Conservation (phyloP, 2,888 invertebrate species). For the Quadroppia sp. region DNA sequence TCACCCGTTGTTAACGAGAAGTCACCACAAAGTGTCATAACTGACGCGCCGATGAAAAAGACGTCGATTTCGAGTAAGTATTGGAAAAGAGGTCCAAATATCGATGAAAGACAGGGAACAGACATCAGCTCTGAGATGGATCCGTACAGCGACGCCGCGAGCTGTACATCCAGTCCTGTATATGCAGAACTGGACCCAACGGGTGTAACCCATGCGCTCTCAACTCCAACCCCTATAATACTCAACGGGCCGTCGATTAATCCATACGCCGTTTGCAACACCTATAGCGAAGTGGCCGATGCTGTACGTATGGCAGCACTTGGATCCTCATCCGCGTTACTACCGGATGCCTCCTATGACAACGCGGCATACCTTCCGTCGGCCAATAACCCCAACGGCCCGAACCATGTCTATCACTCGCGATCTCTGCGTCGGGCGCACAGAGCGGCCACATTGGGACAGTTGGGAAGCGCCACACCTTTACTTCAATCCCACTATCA, state of each 20-base stretch:
- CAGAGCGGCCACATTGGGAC: slow-evolving; percentile 36
- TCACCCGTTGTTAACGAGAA: slow-evolving; percentile 44
- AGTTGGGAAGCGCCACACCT: slow-evolving; percentile 39
- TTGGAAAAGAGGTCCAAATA: slow-evolving; percentile 40
- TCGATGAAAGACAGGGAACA: slow-evolving; percentile 33
- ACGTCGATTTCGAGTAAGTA: slow-evolving; percentile 44
- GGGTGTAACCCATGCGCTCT: slow-evolving; percentile 27
- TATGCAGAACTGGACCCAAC: slow-evolving; percentile 44
- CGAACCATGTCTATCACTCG: slow-evolving; percentile 28
- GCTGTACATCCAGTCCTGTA: slow-evolving; percentile 45
- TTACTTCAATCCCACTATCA: slow-evolving; percentile 33
- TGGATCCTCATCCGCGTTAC: slow-evolving; percentile 38
- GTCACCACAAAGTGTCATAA: slow-evolving; percentile 44
- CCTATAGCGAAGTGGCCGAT: slow-evolving; percentile 44
- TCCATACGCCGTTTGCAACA: slow-evolving; percentile 43
- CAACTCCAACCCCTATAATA: slow-evolving; percentile 25
- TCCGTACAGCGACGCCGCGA: slow-evolving; percentile 43
- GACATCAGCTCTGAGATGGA: slow-evolving; percentile 39
- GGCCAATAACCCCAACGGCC: slow-evolving; percentile 30
- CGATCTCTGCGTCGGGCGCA: slow-evolving; percentile 42
- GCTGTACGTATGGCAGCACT: slow-evolving; percentile 41
- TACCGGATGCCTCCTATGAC: slow-evolving; percentile 44
- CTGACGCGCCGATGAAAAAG: slow-evolving; percentile 42
- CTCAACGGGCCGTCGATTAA: slow-evolving; percentile 29
- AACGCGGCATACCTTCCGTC: slow-evolving; percentile 44